Base-by-base conservation (phyloP, 92 coral and sea anemone genomes). In the Heteractis magnifica region DNA sequence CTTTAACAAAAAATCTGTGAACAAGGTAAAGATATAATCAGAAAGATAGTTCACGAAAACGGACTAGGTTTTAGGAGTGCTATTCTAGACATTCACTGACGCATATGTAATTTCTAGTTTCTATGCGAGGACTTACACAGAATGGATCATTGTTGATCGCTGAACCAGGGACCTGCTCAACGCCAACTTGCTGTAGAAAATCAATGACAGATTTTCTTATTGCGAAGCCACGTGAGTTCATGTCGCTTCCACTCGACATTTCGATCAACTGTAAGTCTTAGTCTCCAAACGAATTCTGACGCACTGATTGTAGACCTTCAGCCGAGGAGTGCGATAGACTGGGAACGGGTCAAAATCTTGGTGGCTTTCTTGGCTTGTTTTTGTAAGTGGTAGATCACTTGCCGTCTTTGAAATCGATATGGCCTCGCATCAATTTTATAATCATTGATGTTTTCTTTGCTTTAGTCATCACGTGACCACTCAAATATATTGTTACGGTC, bases 151-250 rank as follows among this genome's bases (percentile, higher is more conserved):
- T 58, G 13, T 58, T 51, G 13, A 51, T 13, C 8, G 81, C 13
- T 55, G 26, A 55, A 10, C 71, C 49, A 19, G 70, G 70, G 41
- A 78, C 81, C 5, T 10, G 44, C 4, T 70, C 20, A 18, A 10
- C 81, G 4, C 81, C 81, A 18, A 78, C 51, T 16, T 58, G 81
- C n/a, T 78, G 81, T 3, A 78, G 71, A 56, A 78, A 78, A 15
- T 78, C 81, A 15, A 78, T 19, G 15, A 78, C 81, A 16, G 81
- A 78, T 3, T 56, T 55, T 26, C 81, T 58, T 10, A 58, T n/a
- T 5, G 5, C 4, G 16, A 15, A 15, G 64, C 5, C 64, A 58
- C 64, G 64, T n/a, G 64, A 15, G 16, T 58, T 58, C 6, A 19
- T 58, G 16, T n/a, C 4, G 64, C 64, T 10, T 58, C 16, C 16